phyloP scores from a whole-genome alignment of 2,113 vertebrate genomes.

The Epinephelus moara region DNA sequence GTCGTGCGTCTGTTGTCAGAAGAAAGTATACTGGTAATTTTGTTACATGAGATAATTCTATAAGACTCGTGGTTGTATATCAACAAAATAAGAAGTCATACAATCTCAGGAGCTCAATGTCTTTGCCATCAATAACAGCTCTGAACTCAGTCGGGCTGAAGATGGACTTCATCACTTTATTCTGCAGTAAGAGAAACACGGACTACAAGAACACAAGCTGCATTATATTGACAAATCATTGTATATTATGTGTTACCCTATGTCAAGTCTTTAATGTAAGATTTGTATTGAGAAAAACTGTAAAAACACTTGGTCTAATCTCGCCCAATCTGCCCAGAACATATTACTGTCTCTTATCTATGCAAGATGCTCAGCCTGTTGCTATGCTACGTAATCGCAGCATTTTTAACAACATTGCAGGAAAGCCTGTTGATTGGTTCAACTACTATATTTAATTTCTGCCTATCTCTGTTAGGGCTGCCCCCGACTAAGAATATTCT shows the following conservation, averaged over 20 bases:
- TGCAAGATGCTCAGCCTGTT: not conserved
- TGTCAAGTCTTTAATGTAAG: not conserved
- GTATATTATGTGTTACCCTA: no score
- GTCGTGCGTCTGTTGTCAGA: slow-evolving; percentile 11
- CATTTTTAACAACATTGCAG: not conserved
- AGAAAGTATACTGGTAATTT: not conserved
- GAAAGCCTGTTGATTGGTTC: no score
- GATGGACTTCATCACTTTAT: not conserved
- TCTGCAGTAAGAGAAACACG: not conserved
- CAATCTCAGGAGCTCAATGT: not conserved
- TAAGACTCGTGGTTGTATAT: not conserved
- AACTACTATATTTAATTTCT: no score
- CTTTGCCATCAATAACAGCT: not conserved
- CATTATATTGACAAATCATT: not conserved
- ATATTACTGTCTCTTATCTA: no score
- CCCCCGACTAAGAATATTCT: no score
- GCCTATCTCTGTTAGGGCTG: no score
- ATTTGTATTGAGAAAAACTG: not conserved
- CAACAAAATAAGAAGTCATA: not conserved
- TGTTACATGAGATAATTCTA: not conserved
- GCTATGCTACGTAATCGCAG: not conserved
- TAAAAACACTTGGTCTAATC: not conserved
- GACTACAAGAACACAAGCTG: not conserved
- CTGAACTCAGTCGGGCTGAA: not conserved
- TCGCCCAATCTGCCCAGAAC: not conserved